Percentiles rank a stretch among this genome's conserved stretches.
Evolutionary conservation across 2,113 vertebrate species (phyloP).

Genomic region (Arenaria interpres): DNA sequence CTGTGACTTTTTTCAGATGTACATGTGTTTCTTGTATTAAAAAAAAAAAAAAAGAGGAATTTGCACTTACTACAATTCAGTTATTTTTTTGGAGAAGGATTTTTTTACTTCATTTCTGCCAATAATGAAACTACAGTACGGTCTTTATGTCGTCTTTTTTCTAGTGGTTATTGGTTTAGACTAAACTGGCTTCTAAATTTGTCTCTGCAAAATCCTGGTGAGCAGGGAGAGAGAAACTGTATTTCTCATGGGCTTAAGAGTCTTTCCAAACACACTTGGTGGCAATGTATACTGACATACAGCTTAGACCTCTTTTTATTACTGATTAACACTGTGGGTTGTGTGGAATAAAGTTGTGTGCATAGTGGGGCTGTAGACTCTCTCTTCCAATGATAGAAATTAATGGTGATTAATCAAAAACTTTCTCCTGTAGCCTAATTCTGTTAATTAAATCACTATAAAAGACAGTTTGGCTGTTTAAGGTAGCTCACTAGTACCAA

Average conservation of each 20-base stretch:
- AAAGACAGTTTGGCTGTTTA: neutral
- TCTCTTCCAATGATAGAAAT: neutral
- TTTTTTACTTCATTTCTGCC: neutral
- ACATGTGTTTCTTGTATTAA: neutral
- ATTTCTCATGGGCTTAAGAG: neutral
- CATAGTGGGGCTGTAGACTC: neutral
- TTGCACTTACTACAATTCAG: fast-evolving
- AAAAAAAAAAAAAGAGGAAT: neutral
- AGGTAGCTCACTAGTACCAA: neutral
- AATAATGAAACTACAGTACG: neutral
- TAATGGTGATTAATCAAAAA: neutral
- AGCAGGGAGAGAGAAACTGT: neutral
- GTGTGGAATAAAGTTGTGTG: neutral
- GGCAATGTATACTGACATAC: neutral
- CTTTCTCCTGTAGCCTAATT: neutral
- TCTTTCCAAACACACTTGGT: neutral
- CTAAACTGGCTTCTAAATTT: neutral
- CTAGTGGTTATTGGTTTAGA: neutral
- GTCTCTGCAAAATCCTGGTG: neutral
- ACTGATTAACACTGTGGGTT: neutral
- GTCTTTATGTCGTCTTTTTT: neutral
- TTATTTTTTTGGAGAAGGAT: neutral
- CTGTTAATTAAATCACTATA: neutral
- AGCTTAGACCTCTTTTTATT: neutral
- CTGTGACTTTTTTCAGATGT: neutral